Base-by-base conservation (phyloP, 2,797 vertebrate species). In the Cossypha niveicapilla region DNA sequence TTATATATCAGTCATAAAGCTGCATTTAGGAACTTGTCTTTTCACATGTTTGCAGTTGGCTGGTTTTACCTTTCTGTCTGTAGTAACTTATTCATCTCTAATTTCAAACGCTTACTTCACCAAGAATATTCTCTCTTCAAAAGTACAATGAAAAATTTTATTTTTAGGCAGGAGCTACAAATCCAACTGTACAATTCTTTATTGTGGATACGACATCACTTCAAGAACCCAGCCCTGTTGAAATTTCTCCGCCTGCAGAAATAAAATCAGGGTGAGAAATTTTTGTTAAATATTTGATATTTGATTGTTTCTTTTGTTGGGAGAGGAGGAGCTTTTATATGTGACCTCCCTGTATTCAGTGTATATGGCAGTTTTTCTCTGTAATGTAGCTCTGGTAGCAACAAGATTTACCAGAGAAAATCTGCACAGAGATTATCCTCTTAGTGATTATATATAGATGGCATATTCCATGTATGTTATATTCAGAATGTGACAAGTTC, bases 151-250 rank as follows among this genome's bases (percentile, higher is more conserved):
- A 94, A 90, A 81, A 71, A 8, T 16, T 42, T 91, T 94, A 88
- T 94, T 96, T 92, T 91, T 93, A 98, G 98, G 98, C 98, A 90
- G 98, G 98, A 97, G 84, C 98, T 87, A 77, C 25, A 93, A 98
- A 98, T 94, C 98, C 98, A 90, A 98, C 97, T 42, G 97, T 98
- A 84, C 94, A 3, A 18, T 67, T 98, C 39, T 98, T 97, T 90
- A 56, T 97, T 93, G 94, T 97, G 90, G 87, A 98, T 95, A 97
- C 58, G 22, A 61, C 28, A 53, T 35, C 15, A 4, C 61, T 91
- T 74, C 1, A 72, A 56, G 2, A 0, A 54, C 5, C 18, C 17
- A 27, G 0, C 8, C 3, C 70, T 23, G 2, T 6, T 42, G 86
- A 97, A 92, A 97, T 98, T 60, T 6, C 37, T 75, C 95, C 97